Base-by-base conservation (phyloP, 2,797 vertebrate species). In the Remorina albescens region DNA sequence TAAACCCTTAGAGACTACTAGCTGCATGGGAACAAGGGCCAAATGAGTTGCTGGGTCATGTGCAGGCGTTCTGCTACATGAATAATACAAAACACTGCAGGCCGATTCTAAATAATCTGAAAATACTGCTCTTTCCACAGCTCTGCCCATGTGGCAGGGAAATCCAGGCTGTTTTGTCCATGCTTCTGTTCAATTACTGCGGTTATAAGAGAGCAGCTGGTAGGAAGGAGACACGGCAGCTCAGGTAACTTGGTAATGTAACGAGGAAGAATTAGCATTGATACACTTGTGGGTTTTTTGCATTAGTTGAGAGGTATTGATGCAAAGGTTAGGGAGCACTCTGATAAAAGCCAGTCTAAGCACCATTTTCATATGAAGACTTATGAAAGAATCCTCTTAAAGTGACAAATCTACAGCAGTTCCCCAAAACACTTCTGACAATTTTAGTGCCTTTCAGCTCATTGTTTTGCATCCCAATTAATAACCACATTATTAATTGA, bases 21-120 rank as follows among this genome's bases (percentile, higher is more conserved):
- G 79, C 85, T 89, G 88, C 81, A 88, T 86, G 86, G 86, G 85
- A 93, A 90, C 83, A 80, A 85, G 78, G 83, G 87, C 89, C 84
- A 91, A 91, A 93, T 89, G 86, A 90, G 86, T 89, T 88, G 86
- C 88, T 86, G 86, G 90, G 89, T 93, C 93, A 89, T 91, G 86
- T 90, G 90, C 82, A 81, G 74, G 88, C 72, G 71, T 91, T 88
- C 82, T 89, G 80, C 87, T 41, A 37, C 78, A 93, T 93, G 90
- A 94, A 94, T 94, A 92, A 92, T 92, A 93, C 92, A 93, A 90
- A 86, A 84, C 86, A 86, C 89, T 86, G 88, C 87, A 84, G 89
- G 83, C 87, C 87, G 81, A 80, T 83, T 86, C 76, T 82, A 88
- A 91, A 89, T 89, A 92, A 88, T 89, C 81, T 67, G 54, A 80